These are phyloP conservation scores for Euura saliciscinereae DNA, from an alignment of 1,140 invertebrate genomes.

Conservation along the genomic window DNA sequence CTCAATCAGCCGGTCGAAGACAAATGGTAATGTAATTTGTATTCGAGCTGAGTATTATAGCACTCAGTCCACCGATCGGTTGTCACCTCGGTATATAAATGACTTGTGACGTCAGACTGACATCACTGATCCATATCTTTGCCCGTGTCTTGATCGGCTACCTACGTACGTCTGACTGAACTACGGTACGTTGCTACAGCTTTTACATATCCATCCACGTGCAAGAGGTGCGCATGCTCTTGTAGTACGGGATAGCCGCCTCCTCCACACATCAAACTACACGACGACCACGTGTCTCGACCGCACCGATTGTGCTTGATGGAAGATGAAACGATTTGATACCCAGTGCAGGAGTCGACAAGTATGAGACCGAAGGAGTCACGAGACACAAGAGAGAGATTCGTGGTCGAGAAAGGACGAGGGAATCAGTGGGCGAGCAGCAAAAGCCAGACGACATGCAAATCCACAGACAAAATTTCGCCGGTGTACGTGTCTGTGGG, in stretches of 20 bases:
- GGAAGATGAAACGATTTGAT: too few relatives aligned
- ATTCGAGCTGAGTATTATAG: not conserved
- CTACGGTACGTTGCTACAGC: too few relatives aligned
- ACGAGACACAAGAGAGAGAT: constrained; percentile 15
- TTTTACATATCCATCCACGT: too few relatives aligned
- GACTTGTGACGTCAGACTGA: constrained; percentile 55
- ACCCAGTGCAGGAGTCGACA: constrained; percentile 9
- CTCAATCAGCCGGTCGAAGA: too few relatives aligned
- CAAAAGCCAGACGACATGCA: constrained; percentile 50
- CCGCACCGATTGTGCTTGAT: too few relatives aligned
- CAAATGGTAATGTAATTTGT: too few relatives aligned
- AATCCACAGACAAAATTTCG: constrained; percentile 36
- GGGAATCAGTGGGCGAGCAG: constrained; percentile 20
- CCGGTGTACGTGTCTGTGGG: not conserved
- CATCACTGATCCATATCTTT: constrained; percentile 57
- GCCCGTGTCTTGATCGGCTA: constrained; percentile 22
- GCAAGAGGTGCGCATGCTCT: too few relatives aligned
- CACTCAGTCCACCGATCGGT: constrained; percentile 16
- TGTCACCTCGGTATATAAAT: constrained; percentile 55
- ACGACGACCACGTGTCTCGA: too few relatives aligned
- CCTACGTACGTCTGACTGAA: too few relatives aligned
- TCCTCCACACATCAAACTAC: too few relatives aligned
- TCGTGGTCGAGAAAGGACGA: constrained; percentile 26
- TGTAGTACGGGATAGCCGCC: too few relatives aligned
- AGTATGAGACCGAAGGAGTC: not conserved